Conservation (phyloP, 2,113 vertebrate genomes). For the Phylloscopus whistleri region DNA sequence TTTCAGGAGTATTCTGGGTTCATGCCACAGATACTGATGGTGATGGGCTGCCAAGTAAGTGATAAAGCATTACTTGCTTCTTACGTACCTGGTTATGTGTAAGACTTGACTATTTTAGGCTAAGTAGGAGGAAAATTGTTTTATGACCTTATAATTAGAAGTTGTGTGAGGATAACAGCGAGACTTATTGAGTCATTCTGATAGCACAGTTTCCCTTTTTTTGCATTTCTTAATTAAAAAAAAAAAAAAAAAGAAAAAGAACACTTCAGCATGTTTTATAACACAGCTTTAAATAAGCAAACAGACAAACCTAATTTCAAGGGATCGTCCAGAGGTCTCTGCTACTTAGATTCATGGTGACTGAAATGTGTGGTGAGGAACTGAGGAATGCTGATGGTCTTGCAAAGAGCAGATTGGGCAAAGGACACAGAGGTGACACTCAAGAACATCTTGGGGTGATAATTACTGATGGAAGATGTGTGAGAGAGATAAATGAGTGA, state of each 20-base stretch:
- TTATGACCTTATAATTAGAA: conserved; percentile 39
- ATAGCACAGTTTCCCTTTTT: background rate
- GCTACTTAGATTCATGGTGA: background rate
- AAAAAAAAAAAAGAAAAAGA: background rate
- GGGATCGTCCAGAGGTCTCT: background rate
- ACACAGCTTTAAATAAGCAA: conserved; percentile 19
- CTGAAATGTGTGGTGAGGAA: background rate
- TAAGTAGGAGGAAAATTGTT: background rate
- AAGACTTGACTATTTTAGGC: conserved; percentile 19
- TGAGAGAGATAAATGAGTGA: background rate
- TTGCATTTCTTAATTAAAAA: background rate
- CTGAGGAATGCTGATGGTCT: background rate
- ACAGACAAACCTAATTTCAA: background rate
- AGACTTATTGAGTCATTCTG: conserved; percentile 21
- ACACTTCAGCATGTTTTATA: background rate
- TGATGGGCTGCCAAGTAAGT: background rate
- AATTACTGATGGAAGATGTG: background rate
- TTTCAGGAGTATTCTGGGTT: background rate
- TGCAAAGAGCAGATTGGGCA: background rate
- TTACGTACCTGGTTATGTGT: background rate
- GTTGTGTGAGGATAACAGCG: background rate
- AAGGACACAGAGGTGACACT: background rate
- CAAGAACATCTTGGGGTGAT: background rate
- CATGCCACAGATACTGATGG: background rate
- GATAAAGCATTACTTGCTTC: background rate